Conservation (phyloP, 2,888 invertebrate genomes). For the Tuta absoluta region DNA sequence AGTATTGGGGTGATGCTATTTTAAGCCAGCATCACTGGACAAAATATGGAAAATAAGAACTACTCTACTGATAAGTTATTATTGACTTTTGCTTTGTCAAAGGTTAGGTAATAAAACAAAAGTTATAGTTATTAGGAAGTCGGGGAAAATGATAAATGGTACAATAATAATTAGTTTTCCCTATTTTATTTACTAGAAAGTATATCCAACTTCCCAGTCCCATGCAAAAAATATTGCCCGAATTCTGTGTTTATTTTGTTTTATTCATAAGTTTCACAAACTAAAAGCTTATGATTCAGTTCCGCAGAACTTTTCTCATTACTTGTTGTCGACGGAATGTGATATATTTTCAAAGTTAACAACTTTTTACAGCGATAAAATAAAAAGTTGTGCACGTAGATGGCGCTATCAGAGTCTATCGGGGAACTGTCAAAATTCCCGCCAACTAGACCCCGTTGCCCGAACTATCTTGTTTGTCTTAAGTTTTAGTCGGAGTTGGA, state of each 20-base stretch:
- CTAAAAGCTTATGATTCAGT: constrained; percentile 28
- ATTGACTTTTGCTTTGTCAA: too few relatives aligned
- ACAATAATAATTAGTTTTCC: background rate
- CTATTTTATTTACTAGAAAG: background rate
- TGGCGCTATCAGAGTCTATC: constrained; percentile 1
- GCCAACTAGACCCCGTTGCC: constrained; percentile 14
- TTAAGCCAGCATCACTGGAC: too few relatives aligned
- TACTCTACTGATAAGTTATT: too few relatives aligned
- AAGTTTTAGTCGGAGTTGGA: background rate
- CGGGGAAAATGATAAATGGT: constrained; percentile 7
- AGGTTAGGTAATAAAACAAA: too few relatives aligned
- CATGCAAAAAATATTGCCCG: background rate
- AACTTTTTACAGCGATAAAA: constrained; percentile 27
- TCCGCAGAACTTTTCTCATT: constrained; percentile 30
- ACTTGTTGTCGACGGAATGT: constrained; percentile 27
- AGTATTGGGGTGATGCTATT: too few relatives aligned
- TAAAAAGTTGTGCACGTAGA: constrained; percentile 10
- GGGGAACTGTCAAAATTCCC: constrained; percentile 16
- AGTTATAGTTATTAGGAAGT: too few relatives aligned
- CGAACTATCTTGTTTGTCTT: constrained; percentile 20
- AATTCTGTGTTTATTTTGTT: constrained; percentile 21
- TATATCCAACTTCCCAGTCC: background rate
- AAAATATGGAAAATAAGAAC: too few relatives aligned
- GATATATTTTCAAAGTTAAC: constrained; percentile 28
- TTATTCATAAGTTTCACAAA: constrained; percentile 21